Conservation (phyloP, 2,113 vertebrate species). For the Oncorhynchus tshawytscha region DNA sequence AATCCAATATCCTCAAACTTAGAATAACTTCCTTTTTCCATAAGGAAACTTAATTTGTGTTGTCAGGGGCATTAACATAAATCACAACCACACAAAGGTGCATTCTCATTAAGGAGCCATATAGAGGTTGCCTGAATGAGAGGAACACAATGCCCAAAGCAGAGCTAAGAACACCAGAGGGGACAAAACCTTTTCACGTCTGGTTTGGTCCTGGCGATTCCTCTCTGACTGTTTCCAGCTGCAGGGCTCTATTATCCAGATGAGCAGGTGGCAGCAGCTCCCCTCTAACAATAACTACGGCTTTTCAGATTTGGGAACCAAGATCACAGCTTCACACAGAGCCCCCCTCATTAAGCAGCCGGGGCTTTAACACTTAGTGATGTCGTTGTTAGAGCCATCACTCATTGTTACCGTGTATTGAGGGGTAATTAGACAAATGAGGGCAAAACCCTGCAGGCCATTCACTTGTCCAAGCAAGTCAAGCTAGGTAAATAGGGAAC, state of each 20-base stretch:
- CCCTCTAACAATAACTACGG: not conserved
- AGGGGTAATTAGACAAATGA: no score
- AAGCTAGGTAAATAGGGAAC: no score
- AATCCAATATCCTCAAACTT: not conserved
- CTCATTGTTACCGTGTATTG: no score
- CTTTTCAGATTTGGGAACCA: not conserved
- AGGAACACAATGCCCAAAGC: constrained; percentile 13
- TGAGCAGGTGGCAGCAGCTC: not conserved
- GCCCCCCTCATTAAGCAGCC: not conserved
- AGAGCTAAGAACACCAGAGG: not conserved
- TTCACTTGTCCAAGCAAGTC: no score
- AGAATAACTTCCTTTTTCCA: no score
- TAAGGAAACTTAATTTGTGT: no score
- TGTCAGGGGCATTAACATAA: not conserved
- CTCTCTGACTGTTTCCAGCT: not conserved
- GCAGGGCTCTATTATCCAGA: not conserved
- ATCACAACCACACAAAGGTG: not conserved
- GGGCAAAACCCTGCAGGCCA: constrained; percentile 29
- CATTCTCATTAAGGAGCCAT: not conserved
- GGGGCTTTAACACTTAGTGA: not conserved
- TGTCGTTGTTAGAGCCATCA: not conserved
- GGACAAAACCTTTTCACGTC: not conserved
- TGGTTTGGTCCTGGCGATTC: not conserved
- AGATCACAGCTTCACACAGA: not conserved
- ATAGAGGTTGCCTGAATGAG: not conserved